Evolutionary conservation across 1,140 invertebrate genomes (phyloP), one percentile per base, ranked within the genome.

Genomic region (Phymorhynchus buccinoides): DNA sequence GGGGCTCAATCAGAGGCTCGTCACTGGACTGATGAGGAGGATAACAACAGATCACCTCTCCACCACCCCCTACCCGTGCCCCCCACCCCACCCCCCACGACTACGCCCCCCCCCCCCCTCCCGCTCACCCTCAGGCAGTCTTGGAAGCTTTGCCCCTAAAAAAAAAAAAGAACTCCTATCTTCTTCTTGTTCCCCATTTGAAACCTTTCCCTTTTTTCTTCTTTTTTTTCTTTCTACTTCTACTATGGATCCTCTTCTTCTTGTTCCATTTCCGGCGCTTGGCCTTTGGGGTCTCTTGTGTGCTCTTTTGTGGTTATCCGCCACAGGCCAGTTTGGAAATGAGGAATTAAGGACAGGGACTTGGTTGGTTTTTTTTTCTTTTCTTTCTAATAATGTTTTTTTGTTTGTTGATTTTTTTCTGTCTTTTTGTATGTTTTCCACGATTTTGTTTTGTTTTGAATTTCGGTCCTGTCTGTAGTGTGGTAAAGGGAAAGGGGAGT

Each of bases 291-390:
- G 56, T 6, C 56, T 62, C 56, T 62, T 62, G 56, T 62, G 56
- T 62, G 56, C n/a, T 62, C 56, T 62, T 62, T 62, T 62, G 56
- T 62, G 56, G 56, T 62, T 62, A 62, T 62, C 56, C 56, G 56
- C 56, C n/a, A 4, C 18, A 62, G 22, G 56, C 22, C 56, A 62
- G 56, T 62, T 62, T 62, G 56, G 56, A 62, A 62, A 62, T 62
- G 56, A 62, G 56, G 56, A 62, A 62, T 62, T 62, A 62, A 62
- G 56, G 56, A 22, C 4, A n/a, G n/a, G n/a, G n/a, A n/a, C n/a
- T n/a, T n/a, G 56, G n/a, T 62, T 62, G 12, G 56, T 22, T 62
- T 62, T 62, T 62, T 16, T 62, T 62, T 1, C 56, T n/a, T 39
- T 73, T 35, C 37, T 39, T 73, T n/a, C n/a, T n/a, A n/a, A n/a